phyloP scores from a whole-genome alignment of 2,888 invertebrate species.

The Mimumesa dahlbomi region DNA sequence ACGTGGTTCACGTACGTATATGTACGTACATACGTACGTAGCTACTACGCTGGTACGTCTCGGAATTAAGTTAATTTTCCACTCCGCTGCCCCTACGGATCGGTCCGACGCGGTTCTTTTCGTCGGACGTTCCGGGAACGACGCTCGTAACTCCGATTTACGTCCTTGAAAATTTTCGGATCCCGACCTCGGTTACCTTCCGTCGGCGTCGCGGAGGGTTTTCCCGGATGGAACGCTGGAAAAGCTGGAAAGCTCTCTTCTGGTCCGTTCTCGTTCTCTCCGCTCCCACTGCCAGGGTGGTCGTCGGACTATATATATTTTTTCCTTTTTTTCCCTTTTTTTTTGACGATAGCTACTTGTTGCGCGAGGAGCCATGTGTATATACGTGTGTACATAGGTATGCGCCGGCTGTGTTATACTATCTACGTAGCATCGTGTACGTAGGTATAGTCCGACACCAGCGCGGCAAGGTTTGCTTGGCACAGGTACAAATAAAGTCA shows the following conservation, averaged over 20 bases:
- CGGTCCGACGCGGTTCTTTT: background rate
- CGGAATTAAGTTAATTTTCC: constrained; percentile 47
- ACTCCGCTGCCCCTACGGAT: constrained; percentile 10
- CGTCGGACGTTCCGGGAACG: background rate
- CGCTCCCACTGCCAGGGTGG: constrained; percentile 8
- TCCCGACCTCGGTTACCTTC: too few relatives aligned
- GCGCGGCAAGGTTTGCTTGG: constrained; percentile 47
- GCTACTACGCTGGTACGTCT: constrained; percentile 26
- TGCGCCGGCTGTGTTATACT: too few relatives aligned
- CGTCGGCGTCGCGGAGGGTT: background rate
- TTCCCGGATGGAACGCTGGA: too few relatives aligned
- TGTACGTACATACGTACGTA: too few relatives aligned
- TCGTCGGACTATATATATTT: constrained; percentile 69
- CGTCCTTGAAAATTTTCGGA: constrained; percentile 28
- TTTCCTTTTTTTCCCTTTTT: too few relatives aligned
- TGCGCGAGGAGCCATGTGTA: constrained; percentile 60
- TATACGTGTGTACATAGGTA: constrained; percentile 26
- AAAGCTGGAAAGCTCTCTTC: too few relatives aligned
- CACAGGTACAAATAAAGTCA: constrained; percentile 56
- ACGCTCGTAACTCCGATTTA: background rate
- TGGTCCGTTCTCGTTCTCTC: constrained; percentile 3
- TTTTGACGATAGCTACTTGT: constrained; percentile 74
- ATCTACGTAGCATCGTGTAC: constrained; percentile 48
- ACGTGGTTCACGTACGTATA: too few relatives aligned
- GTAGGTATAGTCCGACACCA: constrained; percentile 37